phyloP scores from a whole-genome alignment of 2,888 invertebrate genomes.

The Limulus polyphemus region DNA sequence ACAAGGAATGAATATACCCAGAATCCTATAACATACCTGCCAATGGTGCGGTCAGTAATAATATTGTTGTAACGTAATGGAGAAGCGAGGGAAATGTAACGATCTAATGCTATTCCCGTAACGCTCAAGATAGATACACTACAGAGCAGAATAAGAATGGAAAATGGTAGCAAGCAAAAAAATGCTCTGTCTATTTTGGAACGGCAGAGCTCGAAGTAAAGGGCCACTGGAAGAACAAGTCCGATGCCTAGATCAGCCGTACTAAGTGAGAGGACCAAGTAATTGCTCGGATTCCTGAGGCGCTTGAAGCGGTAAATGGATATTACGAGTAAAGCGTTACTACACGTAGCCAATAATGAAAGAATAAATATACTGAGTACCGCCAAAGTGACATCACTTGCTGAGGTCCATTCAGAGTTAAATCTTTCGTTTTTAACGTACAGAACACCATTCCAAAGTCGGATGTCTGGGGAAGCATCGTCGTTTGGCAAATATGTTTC shows the following conservation, averaged over 20 bases:
- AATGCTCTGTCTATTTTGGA: conserved; percentile 28
- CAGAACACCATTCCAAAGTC: no score
- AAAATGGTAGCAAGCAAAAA: conserved; percentile 47
- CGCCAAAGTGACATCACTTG: conserved; percentile 8
- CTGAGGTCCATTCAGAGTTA: no score
- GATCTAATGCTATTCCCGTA: conserved; percentile 50
- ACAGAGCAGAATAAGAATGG: conserved; percentile 46
- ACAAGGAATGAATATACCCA: conserved; percentile 48
- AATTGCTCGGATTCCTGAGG: conserved; percentile 49
- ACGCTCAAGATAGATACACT: conserved; percentile 48
- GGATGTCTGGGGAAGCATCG: no score
- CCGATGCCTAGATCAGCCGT: conserved; percentile 49
- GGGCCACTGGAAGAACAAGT: conserved; percentile 47
- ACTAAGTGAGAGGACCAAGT: conserved; percentile 48
- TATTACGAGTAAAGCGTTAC: conserved; percentile 46
- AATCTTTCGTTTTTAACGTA: no score
- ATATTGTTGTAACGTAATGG: conserved; percentile 50
- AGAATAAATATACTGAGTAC: conserved; percentile 13
- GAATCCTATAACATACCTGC: conserved; percentile 45
- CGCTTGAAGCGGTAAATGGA: conserved; percentile 43
- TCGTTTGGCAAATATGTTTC: no score
- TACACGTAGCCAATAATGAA: conserved; percentile 45
- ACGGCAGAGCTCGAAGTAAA: conserved; percentile 45
- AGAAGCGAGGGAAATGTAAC: conserved; percentile 48
- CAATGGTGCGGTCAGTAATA: conserved; percentile 48